These are phyloP conservation scores for Drosophila acutilabella DNA, from an alignment of 2,888 invertebrate genomes.

Conservation along the genomic window DNA sequence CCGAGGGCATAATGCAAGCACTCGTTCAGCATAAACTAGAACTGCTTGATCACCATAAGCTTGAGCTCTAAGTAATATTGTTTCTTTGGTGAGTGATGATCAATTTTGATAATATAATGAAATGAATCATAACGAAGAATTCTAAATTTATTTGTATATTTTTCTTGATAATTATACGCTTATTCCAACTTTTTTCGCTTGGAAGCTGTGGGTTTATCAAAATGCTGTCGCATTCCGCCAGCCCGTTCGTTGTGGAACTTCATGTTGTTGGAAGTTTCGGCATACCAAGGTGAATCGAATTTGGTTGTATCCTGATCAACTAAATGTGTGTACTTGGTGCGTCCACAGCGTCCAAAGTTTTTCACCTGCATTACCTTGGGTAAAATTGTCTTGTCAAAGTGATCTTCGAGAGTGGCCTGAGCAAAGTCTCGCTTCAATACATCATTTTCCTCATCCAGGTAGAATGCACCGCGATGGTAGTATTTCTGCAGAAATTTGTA, in stretches of 20 bases:
- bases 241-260: slow-evolving; percentile 95
- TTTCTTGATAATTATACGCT: background rate
- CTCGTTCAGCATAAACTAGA: slow-evolving; percentile 42
- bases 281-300: slow-evolving; percentile 98
- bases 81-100: background rate
- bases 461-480: slow-evolving; percentile 99
- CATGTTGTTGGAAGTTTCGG: slow-evolving; percentile 94
- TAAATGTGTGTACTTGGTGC: slow-evolving; percentile 99
- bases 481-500: slow-evolving; percentile 99
- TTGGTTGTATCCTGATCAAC: slow-evolving; percentile 99
- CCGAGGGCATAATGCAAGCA: slow-evolving; percentile 64
- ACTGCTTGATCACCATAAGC: slow-evolving; percentile 25
- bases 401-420: slow-evolving; percentile 98
- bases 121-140: too few relatives aligned
- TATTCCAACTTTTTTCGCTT: slow-evolving; percentile 82
- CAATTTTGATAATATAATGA: background rate
- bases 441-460: slow-evolving; percentile 96
- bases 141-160: background rate
- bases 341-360: slow-evolving; percentile 99
- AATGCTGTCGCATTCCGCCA: slow-evolving; percentile 96
- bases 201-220: slow-evolving; percentile 91
- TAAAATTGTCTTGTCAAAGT: slow-evolving; percentile 99
- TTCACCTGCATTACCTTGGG: slow-evolving; percentile 99
- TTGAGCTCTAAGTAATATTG: slow-evolving; percentile 10
- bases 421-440: slow-evolving; percentile 97